A percentile compares a stretch with the other conserved stretches of the same genome.
Conservation (phyloP, 2,113 vertebrate genomes). For the Puntigrus tetrazona region DNA sequence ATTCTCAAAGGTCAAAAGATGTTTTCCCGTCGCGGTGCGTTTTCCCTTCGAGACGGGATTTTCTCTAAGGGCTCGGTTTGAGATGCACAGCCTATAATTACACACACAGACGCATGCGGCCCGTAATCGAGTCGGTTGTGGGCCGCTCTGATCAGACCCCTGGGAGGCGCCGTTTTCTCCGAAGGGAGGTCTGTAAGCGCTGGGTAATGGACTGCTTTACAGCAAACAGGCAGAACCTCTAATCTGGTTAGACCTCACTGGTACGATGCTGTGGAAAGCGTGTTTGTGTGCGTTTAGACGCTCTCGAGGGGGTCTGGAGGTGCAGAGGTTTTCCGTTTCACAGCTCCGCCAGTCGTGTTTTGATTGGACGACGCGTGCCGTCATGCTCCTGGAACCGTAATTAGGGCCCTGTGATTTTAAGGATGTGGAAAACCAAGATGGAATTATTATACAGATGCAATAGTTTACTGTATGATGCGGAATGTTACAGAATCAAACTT, state of each 20-base stretch:
- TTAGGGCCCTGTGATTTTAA: not conserved
- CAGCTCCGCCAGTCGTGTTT: not conserved
- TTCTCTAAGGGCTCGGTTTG: not conserved
- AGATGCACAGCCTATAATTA: conserved; percentile 31
- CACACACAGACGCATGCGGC: not conserved
- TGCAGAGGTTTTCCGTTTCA: conserved; percentile 14
- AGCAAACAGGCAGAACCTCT: conserved; percentile 44
- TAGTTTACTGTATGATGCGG: not conserved
- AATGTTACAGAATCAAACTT: not conserved
- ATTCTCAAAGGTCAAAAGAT: not conserved
- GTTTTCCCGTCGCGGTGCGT: not conserved
- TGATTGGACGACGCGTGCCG: not conserved
- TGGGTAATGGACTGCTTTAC: conserved; percentile 38
- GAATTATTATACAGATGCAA: not conserved
- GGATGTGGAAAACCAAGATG: not conserved
- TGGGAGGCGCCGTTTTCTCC: not conserved
- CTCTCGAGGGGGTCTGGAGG: conserved; percentile 4
- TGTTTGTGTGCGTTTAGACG: not conserved
- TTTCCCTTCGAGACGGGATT: not conserved
- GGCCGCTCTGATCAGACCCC: conserved; percentile 19
- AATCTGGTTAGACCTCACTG: conserved; percentile 33
- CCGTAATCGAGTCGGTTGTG: conserved; percentile 38
- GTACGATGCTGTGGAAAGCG: not conserved
- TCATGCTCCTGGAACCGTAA: not conserved
- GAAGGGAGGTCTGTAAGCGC: conserved; percentile 11